These are phyloP conservation scores for Acanthopleura granulata DNA, from an alignment of 2,888 invertebrate genomes.

Conservation along the genomic window DNA sequence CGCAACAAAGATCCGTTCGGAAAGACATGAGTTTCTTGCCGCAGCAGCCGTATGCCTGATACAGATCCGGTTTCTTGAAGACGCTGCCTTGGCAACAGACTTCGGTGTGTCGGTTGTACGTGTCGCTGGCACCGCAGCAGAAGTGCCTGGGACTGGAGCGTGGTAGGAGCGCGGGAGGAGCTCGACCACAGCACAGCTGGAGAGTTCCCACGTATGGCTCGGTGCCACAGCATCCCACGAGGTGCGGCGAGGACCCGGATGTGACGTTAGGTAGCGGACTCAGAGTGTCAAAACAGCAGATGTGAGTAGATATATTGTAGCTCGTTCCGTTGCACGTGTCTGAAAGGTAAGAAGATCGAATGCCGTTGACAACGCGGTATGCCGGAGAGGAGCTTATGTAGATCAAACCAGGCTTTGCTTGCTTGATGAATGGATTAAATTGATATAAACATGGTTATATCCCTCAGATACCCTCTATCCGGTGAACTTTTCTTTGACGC, in stretches of 20 bases:
- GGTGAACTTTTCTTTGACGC: too few species aligned
- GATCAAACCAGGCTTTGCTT: too few species aligned
- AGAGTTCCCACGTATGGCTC: background rate
- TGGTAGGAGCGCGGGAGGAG: background rate
- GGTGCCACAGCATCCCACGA: background rate
- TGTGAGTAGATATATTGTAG: background rate
- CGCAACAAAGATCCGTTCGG: background rate
- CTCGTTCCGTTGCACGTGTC: background rate
- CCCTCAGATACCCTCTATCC: too few species aligned
- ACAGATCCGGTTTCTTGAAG: background rate
- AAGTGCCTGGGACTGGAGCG: background rate
- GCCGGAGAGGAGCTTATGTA: too few species aligned
- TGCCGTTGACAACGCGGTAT: too few species aligned
- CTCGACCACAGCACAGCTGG: background rate
- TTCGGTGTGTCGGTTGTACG: background rate
- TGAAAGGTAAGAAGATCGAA: background rate
- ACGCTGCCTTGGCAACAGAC: background rate
- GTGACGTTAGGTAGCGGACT: background rate
- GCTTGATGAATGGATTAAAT: too few species aligned
- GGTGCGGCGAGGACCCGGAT: background rate
- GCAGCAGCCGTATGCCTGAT: background rate
- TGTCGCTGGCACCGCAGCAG: background rate
- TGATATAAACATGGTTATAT: too few species aligned
- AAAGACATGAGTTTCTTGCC: background rate
- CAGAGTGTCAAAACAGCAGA: background rate